Conservation (phyloP, 2,113 vertebrate species). For the Pollachius pollachius region DNA sequence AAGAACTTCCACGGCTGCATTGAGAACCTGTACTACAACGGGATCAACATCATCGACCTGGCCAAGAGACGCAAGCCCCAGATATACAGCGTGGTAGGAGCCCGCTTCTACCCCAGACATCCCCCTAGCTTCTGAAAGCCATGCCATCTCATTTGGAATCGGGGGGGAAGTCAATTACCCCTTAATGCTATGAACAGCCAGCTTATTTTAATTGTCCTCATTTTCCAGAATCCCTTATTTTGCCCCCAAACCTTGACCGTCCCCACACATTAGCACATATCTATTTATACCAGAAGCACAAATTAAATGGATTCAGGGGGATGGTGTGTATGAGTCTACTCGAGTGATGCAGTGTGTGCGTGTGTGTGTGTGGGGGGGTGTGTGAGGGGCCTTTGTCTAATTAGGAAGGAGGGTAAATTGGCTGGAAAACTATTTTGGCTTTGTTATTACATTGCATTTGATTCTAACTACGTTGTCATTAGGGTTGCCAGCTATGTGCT, state of each 20-base stretch:
- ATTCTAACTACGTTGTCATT: constrained; percentile 32
- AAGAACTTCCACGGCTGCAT: constrained; percentile 97
- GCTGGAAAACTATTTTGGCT: constrained; percentile 16
- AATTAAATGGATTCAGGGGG: background rate
- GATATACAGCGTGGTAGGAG: constrained; percentile 95
- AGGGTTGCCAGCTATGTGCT: constrained; percentile 28
- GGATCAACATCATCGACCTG: constrained; percentile 91
- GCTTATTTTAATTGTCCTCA: constrained; percentile 13
- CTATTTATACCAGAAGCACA: background rate
- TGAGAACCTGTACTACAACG: constrained; percentile 98
- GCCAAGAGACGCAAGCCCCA: constrained; percentile 95
- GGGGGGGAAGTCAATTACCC: background rate
- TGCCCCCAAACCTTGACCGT: background rate
- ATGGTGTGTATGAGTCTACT: too few species aligned
- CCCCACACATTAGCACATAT: constrained; percentile 6
- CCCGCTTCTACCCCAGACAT: background rate
- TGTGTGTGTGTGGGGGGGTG: background rate
- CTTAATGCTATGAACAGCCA: background rate
- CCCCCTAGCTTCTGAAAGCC: background rate
- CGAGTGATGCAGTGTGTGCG: background rate
- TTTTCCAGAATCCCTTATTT: background rate
- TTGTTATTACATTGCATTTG: constrained; percentile 13
- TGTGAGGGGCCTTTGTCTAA: background rate
- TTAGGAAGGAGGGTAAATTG: background rate
- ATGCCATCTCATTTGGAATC: background rate